Base-by-base conservation (phyloP, 2,797 vertebrate genomes). In the Melanotaenia pygmaea region DNA sequence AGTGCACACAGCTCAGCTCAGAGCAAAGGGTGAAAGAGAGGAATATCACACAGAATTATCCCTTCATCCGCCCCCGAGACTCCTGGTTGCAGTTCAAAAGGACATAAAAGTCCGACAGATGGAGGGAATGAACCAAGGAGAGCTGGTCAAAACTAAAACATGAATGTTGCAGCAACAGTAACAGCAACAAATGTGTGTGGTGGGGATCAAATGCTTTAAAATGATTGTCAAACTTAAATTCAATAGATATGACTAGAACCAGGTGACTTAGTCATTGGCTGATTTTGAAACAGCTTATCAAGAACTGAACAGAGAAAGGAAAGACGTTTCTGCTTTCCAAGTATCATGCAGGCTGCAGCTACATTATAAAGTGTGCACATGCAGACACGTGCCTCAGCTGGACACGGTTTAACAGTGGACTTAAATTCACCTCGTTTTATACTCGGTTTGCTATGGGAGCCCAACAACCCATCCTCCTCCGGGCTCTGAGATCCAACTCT, bases 31-130 rank as follows among this genome's bases (percentile, higher is more conserved):
- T 60, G 57, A 83, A 80, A 77, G 67, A 81, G 77, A 73, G 73
- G 79, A 87, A 87, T 77, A 59, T 85, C 80, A 80, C 84, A 87
- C 67, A 74, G 81, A 90, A 89, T 82, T 70, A 82, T 88, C 67
- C 74, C 65, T 80, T 80, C 77, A 86, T 82, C 75, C 68, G 12
- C 72, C 70, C 37, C 59, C 28, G 59, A 83, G 70, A 62, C 58
- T 73, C 66, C 10, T 60, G 22, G 78, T 59, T 50, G 51, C 14
- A 64, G 66, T 61, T 66, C 71, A 87, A 63, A 80, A 40, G 35
- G 67, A 72, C 45, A 38, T 63, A 67, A 57, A 84, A 77, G 67
- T 64, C 30, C 12, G 61, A 74, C 10, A 68, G 74, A 71, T 35
- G 64, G 24, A 81, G 66, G 68, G 58, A 71, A 35, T 40, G 38